phyloP scores from a whole-genome alignment of 2,113 vertebrate genomes.

The Mustelus asterias region DNA sequence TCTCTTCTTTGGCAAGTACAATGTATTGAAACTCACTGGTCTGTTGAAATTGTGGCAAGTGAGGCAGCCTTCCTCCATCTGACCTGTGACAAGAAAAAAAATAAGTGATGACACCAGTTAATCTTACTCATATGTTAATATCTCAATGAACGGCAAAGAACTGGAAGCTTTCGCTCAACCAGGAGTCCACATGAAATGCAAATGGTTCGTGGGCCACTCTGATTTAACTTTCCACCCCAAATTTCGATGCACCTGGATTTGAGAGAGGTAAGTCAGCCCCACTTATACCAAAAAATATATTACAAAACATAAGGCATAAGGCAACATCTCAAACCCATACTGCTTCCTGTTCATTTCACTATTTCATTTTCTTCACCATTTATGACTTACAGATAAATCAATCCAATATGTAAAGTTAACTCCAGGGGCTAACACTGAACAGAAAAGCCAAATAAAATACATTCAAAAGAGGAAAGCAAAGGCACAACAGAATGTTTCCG shows the following conservation, averaged over 20 bases:
- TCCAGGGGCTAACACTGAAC: background rate
- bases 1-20: too few relatives aligned
- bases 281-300: background rate
- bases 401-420: constrained; percentile 4
- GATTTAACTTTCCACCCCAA: background rate
- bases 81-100: background rate
- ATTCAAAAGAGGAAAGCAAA: background rate
- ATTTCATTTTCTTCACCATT: background rate
- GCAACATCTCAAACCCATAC: background rate
- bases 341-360: background rate
- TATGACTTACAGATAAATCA: background rate
- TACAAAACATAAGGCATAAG: background rate
- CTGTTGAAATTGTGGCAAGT: too few relatives aligned
- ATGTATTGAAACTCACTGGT: too few relatives aligned
- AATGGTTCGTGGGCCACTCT: background rate
- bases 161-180: background rate
- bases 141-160: background rate
- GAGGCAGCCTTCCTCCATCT: background rate
- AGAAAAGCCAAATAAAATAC: background rate
- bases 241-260: background rate
- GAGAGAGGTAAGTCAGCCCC: background rate
- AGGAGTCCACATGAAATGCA: background rate
- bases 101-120: background rate
- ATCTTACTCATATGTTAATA: background rate
- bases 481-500: background rate